phyloP scores from a whole-genome alignment of 2,113 vertebrate genomes.

The Bettongia penicillata region DNA sequence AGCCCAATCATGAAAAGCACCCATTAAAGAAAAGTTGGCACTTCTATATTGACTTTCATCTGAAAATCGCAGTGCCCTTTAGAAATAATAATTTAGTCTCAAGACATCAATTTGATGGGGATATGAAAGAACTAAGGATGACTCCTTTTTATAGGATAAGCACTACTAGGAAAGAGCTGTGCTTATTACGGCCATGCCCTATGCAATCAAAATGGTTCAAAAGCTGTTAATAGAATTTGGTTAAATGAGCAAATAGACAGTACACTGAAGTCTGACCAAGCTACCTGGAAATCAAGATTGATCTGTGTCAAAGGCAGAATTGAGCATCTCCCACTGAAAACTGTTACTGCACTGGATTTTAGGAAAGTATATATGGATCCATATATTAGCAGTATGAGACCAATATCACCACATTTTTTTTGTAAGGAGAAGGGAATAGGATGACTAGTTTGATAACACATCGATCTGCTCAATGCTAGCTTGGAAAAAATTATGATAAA shows the following conservation, averaged over 20 bases:
- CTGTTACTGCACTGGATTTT: background rate
- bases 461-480: background rate
- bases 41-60: conserved; percentile 5
- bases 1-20: conserved; percentile 12
- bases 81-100: conserved; percentile 28
- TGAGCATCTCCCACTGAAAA: background rate
- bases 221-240: background rate
- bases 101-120: background rate
- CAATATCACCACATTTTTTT: background rate
- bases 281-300: background rate
- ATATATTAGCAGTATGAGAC: background rate
- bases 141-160: background rate
- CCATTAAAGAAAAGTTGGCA: conserved; percentile 5
- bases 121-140: background rate
- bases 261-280: background rate
- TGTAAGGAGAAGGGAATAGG: background rate
- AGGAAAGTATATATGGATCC: background rate
- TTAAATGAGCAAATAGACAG: background rate
- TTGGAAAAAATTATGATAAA: background rate
- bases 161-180: background rate
- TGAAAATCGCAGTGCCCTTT: conserved; percentile 25
- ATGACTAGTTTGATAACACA: background rate
- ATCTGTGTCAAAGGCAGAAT: background rate
- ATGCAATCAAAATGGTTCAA: background rate
- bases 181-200: background rate